Percentiles rank a stretch among this genome's conserved stretches.
phyloP scores from a whole-genome alignment of 2,113 vertebrate species.

The Actinemys pallida region DNA sequence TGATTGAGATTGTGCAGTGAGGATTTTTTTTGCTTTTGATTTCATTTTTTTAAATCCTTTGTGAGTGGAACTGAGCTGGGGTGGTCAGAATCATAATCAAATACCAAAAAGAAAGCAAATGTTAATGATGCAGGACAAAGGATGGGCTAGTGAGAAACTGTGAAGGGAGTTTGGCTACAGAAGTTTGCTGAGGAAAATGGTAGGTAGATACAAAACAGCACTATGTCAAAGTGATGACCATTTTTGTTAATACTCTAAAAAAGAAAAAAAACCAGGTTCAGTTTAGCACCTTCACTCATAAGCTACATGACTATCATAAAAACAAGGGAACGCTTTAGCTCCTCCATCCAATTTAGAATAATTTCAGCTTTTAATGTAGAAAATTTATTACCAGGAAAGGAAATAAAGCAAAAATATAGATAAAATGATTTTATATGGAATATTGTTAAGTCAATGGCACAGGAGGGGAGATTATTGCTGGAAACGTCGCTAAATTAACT shows the following conservation, averaged over 20 bases:
- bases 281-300: background rate
- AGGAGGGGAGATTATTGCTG: background rate
- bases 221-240: background rate
- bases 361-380: background rate
- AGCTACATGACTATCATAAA: background rate
- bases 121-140: background rate
- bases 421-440: background rate
- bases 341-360: background rate
- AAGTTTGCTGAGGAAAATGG: background rate
- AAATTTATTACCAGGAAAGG: background rate
- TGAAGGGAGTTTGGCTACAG: background rate
- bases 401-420: background rate
- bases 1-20: background rate
- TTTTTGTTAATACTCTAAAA: background rate
- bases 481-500: background rate
- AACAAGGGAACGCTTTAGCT: background rate
- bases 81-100: background rate
- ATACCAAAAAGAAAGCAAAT: background rate
- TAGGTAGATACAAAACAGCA: background rate
- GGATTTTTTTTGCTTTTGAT: background rate
- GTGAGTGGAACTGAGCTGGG: no score
- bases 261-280: background rate
- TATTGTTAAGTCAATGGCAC: background rate
- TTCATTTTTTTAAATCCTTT: background rate
- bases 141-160: background rate